phyloP scores from a whole-genome alignment of 2,113 vertebrate species.

The Cathartes aura region DNA sequence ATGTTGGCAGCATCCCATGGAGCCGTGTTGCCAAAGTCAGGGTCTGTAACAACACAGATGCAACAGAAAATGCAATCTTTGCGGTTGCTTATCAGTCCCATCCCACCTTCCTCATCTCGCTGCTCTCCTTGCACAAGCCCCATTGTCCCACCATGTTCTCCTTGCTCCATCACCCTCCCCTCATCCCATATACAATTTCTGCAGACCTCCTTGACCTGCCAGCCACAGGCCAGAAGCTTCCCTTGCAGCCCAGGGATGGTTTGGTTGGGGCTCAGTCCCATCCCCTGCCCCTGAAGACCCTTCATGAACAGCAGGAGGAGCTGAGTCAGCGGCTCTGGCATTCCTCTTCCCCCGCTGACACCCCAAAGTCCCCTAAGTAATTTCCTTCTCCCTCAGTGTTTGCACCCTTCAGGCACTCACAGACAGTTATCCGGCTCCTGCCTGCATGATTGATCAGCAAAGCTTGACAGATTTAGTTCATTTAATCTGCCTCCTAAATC shows the following conservation, averaged over 20 bases:
- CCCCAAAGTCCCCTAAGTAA: neutral
- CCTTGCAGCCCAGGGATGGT: neutral
- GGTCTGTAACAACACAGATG: neutral
- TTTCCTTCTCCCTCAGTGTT: neutral
- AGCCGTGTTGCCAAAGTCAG: neutral
- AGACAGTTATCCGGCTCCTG: neutral
- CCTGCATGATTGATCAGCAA: slow-evolving; percentile 13
- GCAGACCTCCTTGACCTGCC: neutral
- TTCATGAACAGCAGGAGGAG: neutral
- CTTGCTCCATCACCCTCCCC: neutral
- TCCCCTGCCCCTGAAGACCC: neutral
- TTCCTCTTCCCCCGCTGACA: neutral
- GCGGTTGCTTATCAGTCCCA: neutral
- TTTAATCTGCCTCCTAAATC: slow-evolving; percentile 37
- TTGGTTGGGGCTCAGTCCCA: neutral
- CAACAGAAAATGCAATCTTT: neutral
- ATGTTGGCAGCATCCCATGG: neutral
- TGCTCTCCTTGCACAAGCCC: neutral
- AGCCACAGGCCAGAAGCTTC: neutral
- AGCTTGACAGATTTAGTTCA: slow-evolving; percentile 56
- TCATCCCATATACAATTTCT: neutral
- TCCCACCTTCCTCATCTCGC: rapidly evolving
- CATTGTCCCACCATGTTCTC: rapidly evolving
- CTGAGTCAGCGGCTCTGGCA: neutral
- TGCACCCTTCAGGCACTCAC: neutral